Conservation (phyloP, 2,113 vertebrate genomes). For the Rhodinocichla rosea region DNA sequence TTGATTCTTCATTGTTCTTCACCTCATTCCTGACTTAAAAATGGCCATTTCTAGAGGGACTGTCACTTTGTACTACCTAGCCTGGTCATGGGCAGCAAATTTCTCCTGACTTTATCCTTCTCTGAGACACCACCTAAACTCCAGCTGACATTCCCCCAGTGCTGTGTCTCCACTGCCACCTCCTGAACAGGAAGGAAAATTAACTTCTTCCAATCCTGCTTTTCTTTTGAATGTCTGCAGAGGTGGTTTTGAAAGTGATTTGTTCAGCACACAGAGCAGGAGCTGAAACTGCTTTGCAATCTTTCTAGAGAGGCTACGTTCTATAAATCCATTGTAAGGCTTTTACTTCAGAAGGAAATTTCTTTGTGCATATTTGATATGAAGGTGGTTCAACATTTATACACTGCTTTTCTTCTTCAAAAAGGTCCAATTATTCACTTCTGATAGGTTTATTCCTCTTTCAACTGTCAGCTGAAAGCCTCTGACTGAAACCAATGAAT, state of each 20-base stretch:
- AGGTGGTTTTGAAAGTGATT: not conserved
- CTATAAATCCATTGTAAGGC: not conserved
- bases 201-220: not conserved
- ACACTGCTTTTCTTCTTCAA: not conserved
- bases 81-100: not conserved
- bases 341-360: not conserved
- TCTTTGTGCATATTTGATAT: not conserved
- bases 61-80: not conserved
- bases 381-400: not conserved
- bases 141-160: not conserved
- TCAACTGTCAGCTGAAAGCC: not conserved
- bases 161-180: slow-evolving; percentile 53
- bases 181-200: slow-evolving; percentile 35
- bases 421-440: not conserved
- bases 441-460: not conserved
- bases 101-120: not conserved
- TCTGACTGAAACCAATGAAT: not conserved
- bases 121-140: not conserved
- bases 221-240: not conserved
- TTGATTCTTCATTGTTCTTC: not conserved
- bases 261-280: not conserved
- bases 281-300: not conserved
- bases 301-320: not conserved
- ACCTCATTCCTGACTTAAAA: not conserved
- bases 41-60: not conserved